Conservation (phyloP, 1,140 invertebrate species). For the Brachionus plicatilis region DNA sequence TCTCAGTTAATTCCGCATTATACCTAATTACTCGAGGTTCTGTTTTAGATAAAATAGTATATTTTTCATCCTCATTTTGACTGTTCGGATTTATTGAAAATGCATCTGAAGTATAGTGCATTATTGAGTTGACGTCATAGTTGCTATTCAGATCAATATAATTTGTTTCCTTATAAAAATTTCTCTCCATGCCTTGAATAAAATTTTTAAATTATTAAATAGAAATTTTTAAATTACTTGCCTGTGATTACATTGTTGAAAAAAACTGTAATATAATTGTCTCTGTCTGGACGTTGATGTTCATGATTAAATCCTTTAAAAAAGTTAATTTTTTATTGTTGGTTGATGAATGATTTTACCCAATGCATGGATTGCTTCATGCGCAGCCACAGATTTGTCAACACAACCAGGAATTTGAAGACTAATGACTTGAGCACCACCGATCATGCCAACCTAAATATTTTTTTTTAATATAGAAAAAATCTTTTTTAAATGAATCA, state of each 20-base stretch:
- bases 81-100: constrained; percentile 59
- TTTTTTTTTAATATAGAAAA: neutral
- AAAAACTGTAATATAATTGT: neutral
- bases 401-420: neutral
- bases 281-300: constrained; percentile 12
- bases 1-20: neutral
- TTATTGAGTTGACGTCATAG: constrained; percentile 74
- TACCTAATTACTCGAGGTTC: neutral
- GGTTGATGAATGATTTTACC: neutral
- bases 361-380: neutral
- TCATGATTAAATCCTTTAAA: constrained; percentile 44
- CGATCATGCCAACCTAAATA: neutral
- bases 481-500: neutral
- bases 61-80: constrained; percentile 60
- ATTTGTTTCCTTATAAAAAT: neutral
- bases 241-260: neutral
- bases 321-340: constrained; percentile 46
- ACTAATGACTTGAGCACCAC: neutral
- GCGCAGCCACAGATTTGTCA: neutral
- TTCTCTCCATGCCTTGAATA: neutral
- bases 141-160: constrained; percentile 45
- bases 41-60: constrained; percentile 46
- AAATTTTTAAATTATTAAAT: neutral
- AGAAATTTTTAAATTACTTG: neutral
- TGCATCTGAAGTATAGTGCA: constrained; percentile 73